Percentiles rank a stretch among this genome's conserved stretches.
These are phyloP conservation scores for Elaphurus davidianus DNA, from an alignment of 2,113 vertebrate genomes.

Conservation along the genomic window DNA sequence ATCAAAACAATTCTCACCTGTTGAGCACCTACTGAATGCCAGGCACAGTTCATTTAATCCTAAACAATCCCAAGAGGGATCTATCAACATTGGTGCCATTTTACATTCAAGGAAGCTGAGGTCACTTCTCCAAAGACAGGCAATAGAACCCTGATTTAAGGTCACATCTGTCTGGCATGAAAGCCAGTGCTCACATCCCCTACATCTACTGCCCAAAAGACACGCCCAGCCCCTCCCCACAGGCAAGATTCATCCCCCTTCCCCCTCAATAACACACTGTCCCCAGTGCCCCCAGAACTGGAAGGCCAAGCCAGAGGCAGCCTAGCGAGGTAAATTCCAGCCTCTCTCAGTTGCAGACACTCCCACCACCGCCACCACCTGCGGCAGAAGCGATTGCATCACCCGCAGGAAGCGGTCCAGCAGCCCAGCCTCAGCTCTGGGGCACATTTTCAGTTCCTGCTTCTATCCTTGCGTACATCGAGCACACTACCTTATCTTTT, in stretches of 20 bases:
- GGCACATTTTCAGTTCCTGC: conserved; percentile 72
- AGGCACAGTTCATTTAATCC: background rate
- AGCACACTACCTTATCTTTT: background rate
- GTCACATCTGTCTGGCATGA: background rate
- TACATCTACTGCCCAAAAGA: background rate
- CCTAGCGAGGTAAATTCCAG: conserved; percentile 54
- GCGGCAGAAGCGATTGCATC: conserved; percentile 67
- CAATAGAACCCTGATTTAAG: background rate
- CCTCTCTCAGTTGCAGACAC: conserved; percentile 41
- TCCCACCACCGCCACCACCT: conserved; percentile 51
- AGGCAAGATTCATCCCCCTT: background rate
- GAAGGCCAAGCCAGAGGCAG: conserved; percentile 18
- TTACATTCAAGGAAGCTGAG: background rate
- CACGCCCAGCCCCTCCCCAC: background rate
- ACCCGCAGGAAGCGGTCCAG: conserved; percentile 65
- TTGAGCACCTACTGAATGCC: background rate
- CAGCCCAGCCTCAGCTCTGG: background rate
- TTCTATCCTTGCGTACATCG: conserved; percentile 24
- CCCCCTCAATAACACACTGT: background rate
- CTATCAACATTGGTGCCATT: background rate
- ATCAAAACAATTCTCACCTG: background rate
- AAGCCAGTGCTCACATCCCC: background rate
- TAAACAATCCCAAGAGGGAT: background rate
- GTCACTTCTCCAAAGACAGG: background rate
- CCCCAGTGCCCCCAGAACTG: conserved; percentile 21